Evolutionary conservation across 2,113 vertebrate species (phyloP), one percentile per base, ranked within the genome.

Genomic region (Dunckerocampus dactyliophorus): DNA sequence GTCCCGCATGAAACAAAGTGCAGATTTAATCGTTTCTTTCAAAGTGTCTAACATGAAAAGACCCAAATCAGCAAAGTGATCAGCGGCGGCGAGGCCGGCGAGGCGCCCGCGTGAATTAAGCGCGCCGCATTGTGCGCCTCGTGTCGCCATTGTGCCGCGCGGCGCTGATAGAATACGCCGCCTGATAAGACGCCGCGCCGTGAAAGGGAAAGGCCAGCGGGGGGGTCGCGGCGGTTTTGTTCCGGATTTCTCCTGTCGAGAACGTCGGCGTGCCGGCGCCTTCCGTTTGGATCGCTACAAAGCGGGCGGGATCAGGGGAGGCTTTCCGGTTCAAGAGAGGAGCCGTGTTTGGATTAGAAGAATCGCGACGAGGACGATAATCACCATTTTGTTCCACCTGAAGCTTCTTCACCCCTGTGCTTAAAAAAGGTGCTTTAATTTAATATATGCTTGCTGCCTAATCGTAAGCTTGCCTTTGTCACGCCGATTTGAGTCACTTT

Each of bases 401-500:
- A 79, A 77, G 65, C 74, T 70, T 72, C 81, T 74, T 75, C 69
- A 81, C 80, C 79, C 69, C 69, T 63, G 71, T 65, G 76, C 67
- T 76, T 60, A 63, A 72, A 59, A 63, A 48, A 48, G 62, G 61
- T 75, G 72, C 72, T 84, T 88, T 92, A 88, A 90, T 90, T 91
- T 90, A 90, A 92, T 91, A 85, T 87, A 83, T 87, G 76, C 88
- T 75, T 28, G 53, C 19, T 78, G 62, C 86, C 81, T 87, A 87
- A 89, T 89, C 87, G 48, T 85, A 87, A 85, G 82, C 82, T 43
- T 78, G 48, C 71, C 62, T 56, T 42, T 55, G 12, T 39, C 2
- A 37, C 52, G 34, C n/a, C 17, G n/a, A 9, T 42, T 56, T 56
- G 7, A 20, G 8, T 8, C 34, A 0, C 54, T 56, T 56, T 21